Base-by-base conservation (phyloP, 2,797 vertebrate genomes). In the Helostoma temminkii region DNA sequence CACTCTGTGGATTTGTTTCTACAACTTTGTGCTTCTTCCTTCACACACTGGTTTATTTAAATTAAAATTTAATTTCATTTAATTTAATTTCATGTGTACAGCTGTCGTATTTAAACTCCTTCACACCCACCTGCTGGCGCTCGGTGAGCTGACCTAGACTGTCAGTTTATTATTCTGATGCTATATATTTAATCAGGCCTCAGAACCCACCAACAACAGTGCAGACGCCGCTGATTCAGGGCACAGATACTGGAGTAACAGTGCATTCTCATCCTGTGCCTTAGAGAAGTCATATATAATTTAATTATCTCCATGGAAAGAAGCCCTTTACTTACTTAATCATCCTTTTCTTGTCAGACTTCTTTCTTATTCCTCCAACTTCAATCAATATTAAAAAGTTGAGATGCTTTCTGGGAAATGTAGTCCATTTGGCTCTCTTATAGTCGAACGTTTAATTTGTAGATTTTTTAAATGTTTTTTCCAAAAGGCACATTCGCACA, bases 241-340 rank as follows among this genome's bases (percentile, higher is more conserved):
- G 34, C 46, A 21, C 37, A 26, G 42, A 12, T 1, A 6, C 18
- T 26, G 25, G 1, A 21, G 37, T 25, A 5, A 37, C 50, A 3
- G 5, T 3, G 26, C 32, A n/a, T 25, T 34, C 59, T 76, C 69
- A 70, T 73, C 46, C 50, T 54, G 78, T 73, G 78, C 70, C 78
- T 81, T 76, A 74, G 50, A 61, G 54, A 43, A 37, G 47, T 49
- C 54, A 49, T 63, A 3, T 1, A 25, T 22, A 2, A 14, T 47
- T 24, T 2, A 32, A 45, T 30, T 2, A 5, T 19, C 16, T 42
- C 52, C 50, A 16, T 48, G 36, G 9, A 11, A 18, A 3, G 18
- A 43, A n/a, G 19, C 10, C 63, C 58, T 78, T 67, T 52, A 67
- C 57, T n/a, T n/a, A n/a, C 8, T 41, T 39, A 39, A 1, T 0